phyloP scores from a whole-genome alignment of 2,888 invertebrate genomes.

The Sisyra terminalis region DNA sequence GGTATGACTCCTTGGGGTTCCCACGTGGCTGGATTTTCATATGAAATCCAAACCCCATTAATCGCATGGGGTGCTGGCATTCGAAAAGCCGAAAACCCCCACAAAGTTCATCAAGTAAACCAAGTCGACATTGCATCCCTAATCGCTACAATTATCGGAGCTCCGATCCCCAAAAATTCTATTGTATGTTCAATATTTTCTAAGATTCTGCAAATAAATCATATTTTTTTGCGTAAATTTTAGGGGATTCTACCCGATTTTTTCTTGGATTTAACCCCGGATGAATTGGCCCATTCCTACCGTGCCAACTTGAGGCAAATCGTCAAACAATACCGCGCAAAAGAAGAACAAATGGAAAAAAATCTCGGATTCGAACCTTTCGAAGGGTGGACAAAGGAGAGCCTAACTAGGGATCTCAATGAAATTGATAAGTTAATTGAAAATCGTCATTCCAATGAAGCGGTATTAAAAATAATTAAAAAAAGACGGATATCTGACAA shows the following conservation, averaged over 20 bases:
- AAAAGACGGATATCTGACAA: too few relatives aligned
- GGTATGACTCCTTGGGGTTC: slow-evolving; percentile 99
- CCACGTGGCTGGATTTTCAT: slow-evolving; percentile 78
- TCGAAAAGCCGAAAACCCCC: slow-evolving; percentile 10
- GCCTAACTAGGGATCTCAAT: too few relatives aligned
- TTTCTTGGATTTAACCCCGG: slow-evolving; percentile 37
- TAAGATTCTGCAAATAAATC: too few relatives aligned
- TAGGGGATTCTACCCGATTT: slow-evolving; percentile 51
- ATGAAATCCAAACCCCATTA: slow-evolving; percentile 87
- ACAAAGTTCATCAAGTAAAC: slow-evolving; percentile 44
- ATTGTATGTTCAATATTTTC: slow-evolving; percentile 44
- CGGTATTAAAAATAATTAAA: too few relatives aligned
- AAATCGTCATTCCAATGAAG: too few relatives aligned
- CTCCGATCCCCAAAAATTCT: slow-evolving; percentile 79
- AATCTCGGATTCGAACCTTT: slow-evolving; percentile 16
- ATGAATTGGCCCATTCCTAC: slow-evolving; percentile 46
- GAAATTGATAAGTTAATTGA: too few relatives aligned
- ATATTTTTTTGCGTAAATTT: too few relatives aligned
- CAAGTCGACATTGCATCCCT: slow-evolving; percentile 90
- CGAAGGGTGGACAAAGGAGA: too few relatives aligned
- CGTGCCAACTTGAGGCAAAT: slow-evolving; percentile 66
- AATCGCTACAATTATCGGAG: slow-evolving; percentile 71
- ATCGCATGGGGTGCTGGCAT: slow-evolving; percentile 86
- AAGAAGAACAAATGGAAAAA: slow-evolving; percentile 41
- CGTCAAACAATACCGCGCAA: slow-evolving; percentile 49